These are phyloP conservation scores for Pollenia labialis DNA, from an alignment of 2,888 invertebrate genomes.

Conservation along the genomic window DNA sequence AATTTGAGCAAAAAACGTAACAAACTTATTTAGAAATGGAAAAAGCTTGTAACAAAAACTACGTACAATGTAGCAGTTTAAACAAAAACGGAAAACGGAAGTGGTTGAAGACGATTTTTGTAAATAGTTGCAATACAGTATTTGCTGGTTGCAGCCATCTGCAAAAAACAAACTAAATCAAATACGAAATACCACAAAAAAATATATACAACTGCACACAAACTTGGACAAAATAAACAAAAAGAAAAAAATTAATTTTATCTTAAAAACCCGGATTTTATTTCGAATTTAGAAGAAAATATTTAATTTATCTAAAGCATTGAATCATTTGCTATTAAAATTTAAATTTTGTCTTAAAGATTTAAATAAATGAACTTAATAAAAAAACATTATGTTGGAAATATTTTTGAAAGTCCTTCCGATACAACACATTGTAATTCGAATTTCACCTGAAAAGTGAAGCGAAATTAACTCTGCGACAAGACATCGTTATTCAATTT, in stretches of 20 bases:
- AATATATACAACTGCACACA: background rate
- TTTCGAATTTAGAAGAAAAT: slow-evolving; percentile 28
- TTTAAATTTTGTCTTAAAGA: background rate
- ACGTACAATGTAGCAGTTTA: slow-evolving; percentile 49
- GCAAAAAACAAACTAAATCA: background rate
- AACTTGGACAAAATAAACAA: slow-evolving; percentile 18
- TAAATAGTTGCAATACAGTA: slow-evolving; percentile 63
- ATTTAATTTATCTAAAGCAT: slow-evolving; percentile 21
- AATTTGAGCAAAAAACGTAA: slow-evolving; percentile 29
- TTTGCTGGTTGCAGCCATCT: slow-evolving; percentile 40
- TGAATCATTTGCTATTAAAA: background rate
- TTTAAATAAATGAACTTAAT: too few relatives aligned
- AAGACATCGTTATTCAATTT: background rate
- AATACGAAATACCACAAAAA: slow-evolving; percentile 10
- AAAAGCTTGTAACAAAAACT: slow-evolving; percentile 63
- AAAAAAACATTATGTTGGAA: too few relatives aligned
- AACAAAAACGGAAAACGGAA: slow-evolving; percentile 68
- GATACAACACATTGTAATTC: too few relatives aligned
- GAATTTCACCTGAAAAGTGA: too few relatives aligned
- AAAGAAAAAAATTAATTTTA: slow-evolving; percentile 27
- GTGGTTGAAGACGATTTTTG: slow-evolving; percentile 65
- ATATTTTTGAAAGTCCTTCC: too few relatives aligned
- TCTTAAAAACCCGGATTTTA: slow-evolving; percentile 37
- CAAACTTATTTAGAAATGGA: slow-evolving; percentile 59
- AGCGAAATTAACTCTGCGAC: too few relatives aligned